phyloP scores from a whole-genome alignment of 2,888 invertebrate genomes.

The Synanthedon formicaeformis region DNA sequence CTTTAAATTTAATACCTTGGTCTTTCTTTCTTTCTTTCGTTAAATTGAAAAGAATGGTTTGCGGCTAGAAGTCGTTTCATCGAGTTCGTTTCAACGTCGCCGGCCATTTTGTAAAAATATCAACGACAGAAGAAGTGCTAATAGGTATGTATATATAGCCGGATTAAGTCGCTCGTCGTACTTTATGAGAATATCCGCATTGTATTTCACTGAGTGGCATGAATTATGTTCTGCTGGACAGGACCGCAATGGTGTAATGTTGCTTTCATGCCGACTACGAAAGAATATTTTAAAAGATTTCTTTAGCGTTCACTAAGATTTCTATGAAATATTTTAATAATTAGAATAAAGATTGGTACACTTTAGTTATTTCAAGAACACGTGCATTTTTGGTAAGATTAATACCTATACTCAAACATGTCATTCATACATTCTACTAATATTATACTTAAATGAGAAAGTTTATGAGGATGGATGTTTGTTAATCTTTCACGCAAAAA shows the following conservation, averaged over 20 bases:
- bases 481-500: too few relatives aligned
- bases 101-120: constrained; percentile 41
- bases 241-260: constrained; percentile 31
- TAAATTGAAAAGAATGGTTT: constrained; percentile 16
- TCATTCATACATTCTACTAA: too few relatives aligned
- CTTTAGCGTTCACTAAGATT: too few relatives aligned
- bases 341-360: too few relatives aligned
- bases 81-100: constrained; percentile 24
- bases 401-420: too few relatives aligned
- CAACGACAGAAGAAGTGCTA: constrained; percentile 43
- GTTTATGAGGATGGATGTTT: too few relatives aligned
- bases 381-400: too few relatives aligned
- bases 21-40: background rate
- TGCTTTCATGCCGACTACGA: constrained; percentile 44
- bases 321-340: too few relatives aligned
- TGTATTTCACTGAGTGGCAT: constrained; percentile 59
- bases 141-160: constrained; percentile 12
- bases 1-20: too few relatives aligned
- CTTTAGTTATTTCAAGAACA: too few relatives aligned
- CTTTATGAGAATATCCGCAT: constrained; percentile 62
- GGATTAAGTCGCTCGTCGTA: constrained; percentile 62
- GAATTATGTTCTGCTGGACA: constrained; percentile 48
- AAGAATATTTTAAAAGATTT: constrained; percentile 25
- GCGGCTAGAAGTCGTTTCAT: constrained; percentile 16
- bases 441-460: too few relatives aligned